These are phyloP conservation scores for Numenius phaeopus DNA, from an alignment of 2,797 vertebrate genomes.

Conservation along the genomic window DNA sequence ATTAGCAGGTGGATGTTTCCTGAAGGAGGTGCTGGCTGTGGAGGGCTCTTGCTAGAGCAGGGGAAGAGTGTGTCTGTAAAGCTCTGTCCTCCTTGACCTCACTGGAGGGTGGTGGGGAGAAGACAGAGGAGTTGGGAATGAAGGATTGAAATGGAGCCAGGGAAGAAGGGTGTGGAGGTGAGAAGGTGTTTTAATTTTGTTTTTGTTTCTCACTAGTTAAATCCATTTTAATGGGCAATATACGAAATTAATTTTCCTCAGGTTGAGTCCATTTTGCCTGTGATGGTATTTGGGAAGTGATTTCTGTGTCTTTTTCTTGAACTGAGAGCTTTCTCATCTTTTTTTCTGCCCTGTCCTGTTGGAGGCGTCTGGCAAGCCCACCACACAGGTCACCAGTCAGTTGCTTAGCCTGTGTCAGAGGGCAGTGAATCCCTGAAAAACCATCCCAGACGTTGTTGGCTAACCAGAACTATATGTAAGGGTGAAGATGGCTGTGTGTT, in stretches of 20 bases:
- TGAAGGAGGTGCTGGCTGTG: background rate
- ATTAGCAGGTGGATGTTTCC: background rate
- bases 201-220: background rate
- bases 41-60: background rate
- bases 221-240: background rate
- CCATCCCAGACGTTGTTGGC: accelerated
- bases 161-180: background rate
- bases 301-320: background rate
- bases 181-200: background rate
- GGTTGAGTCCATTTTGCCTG: accelerated
- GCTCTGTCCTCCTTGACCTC: accelerated
- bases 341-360: background rate
- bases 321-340: background rate
- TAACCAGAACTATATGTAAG: accelerated
- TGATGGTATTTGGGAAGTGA: too few species aligned
- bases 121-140: background rate
- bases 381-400: background rate
- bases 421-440: background rate
- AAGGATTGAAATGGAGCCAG: background rate
- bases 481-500: background rate
- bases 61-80: background rate
- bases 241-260: background rate
- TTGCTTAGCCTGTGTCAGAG: background rate
- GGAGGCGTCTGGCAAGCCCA: background rate
- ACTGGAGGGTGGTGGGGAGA: accelerated